Evolutionary conservation across 2,113 vertebrate species (phyloP).

Genomic region (Anarhynchus alexandrinus): DNA sequence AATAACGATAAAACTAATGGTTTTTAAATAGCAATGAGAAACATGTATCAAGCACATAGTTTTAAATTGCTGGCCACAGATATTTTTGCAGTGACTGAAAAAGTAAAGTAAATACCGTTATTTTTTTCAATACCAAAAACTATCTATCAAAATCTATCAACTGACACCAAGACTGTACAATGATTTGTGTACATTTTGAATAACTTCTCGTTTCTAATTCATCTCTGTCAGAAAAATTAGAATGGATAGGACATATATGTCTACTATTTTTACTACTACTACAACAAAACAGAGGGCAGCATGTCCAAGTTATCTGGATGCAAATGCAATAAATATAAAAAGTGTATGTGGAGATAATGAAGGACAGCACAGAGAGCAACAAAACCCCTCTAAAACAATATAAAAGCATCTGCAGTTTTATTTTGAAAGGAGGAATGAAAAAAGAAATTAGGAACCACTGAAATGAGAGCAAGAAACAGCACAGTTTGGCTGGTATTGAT

Average conservation of each 20-base stretch:
- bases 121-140: background rate
- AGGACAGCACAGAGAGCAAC: background rate
- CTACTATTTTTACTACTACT: background rate
- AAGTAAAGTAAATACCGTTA: background rate
- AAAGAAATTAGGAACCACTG: background rate
- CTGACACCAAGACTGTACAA: background rate
- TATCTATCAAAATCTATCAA: background rate
- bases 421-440: background rate
- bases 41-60: background rate
- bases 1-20: background rate
- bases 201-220: background rate
- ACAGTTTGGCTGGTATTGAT: background rate
- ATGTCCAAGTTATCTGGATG: background rate
- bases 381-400: background rate
- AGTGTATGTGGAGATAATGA: background rate
- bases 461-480: background rate
- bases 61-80: background rate
- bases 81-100: background rate
- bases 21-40: background rate
- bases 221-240: background rate
- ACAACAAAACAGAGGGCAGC: background rate
- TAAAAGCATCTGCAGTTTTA: background rate
- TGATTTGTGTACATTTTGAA: background rate
- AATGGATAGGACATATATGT: background rate
- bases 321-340: background rate